Evolutionary conservation across 2,113 vertebrate species (phyloP).

Genomic region (Ardeotis arabs): DNA sequence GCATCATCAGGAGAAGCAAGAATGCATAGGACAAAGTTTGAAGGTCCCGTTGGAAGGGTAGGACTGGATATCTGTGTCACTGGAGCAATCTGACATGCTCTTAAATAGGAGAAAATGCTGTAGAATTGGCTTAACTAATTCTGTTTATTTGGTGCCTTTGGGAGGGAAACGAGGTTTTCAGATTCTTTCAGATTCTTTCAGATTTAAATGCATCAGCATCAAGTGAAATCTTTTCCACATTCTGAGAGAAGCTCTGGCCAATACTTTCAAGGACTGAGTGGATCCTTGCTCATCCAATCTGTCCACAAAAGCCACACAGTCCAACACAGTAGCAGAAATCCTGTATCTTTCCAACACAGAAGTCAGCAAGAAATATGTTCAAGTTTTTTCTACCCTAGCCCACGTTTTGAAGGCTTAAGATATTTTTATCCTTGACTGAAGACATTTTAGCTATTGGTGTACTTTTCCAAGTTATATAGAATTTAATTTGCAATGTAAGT

Average conservation of each 20-base stretch:
- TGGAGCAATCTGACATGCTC: not conserved
- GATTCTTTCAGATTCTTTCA: constrained; percentile 5
- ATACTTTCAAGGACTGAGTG: not conserved
- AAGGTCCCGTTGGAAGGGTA: not conserved
- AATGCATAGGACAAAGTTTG: not conserved
- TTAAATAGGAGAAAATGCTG: constrained; percentile 22
- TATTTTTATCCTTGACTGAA: not conserved
- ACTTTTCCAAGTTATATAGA: not conserved
- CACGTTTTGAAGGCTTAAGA: not conserved
- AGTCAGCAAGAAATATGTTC: not conserved
- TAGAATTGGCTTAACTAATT: not conserved
- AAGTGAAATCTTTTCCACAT: not conserved
- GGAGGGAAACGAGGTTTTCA: not conserved
- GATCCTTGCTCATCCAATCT: not conserved
- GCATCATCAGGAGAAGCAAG: constrained; percentile 26
- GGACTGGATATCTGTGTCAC: not conserved
- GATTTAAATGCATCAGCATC: not conserved
- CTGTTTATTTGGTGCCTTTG: not conserved
- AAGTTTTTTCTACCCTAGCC: not conserved
- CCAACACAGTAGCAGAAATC: not conserved
- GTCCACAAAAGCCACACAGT: not conserved
- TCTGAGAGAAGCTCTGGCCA: not conserved
- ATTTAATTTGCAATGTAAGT: not conserved
- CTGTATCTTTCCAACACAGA: not conserved
- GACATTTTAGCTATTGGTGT: not conserved